Evolutionary conservation across 2,888 invertebrate species (phyloP).

Genomic region (Pachliopta kotzebuea): DNA sequence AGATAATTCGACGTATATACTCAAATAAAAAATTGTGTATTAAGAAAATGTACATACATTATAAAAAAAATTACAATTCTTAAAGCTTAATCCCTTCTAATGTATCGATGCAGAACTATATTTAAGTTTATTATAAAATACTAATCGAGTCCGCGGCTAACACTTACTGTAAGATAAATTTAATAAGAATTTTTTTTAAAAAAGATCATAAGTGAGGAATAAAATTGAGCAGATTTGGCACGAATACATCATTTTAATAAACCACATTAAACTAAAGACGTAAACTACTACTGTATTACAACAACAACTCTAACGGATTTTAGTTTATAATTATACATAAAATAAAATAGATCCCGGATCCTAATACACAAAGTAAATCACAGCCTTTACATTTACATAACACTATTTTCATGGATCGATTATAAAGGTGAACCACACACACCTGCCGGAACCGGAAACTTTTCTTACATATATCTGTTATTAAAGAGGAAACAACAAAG

Average conservation of each 20-base stretch:
- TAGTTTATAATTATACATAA: constrained; percentile 39
- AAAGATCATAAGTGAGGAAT: constrained; percentile 42
- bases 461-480: neutral
- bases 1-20: neutral
- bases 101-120: constrained; percentile 25
- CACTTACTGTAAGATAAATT: constrained; percentile 22
- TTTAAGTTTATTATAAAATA: constrained; percentile 20
- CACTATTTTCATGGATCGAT: constrained; percentile 37
- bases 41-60: neutral
- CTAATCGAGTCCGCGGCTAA: constrained; percentile 16
- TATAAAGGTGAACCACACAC: constrained; percentile 21
- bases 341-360: constrained; percentile 59
- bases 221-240: constrained; percentile 74
- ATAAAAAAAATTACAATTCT: neutral
- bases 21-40: neutral
- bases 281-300: constrained; percentile 7
- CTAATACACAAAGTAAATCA: constrained; percentile 69
- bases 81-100: constrained; percentile 21
- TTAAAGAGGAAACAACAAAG: neutral
- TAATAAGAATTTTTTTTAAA: constrained; percentile 28
- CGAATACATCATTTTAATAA: constrained; percentile 42
- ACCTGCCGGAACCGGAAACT: constrained; percentile 6
- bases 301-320: constrained; percentile 27
- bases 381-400: constrained; percentile 66
- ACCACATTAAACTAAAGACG: constrained; percentile 5